Evolutionary conservation across 2,113 vertebrate species (phyloP).

Genomic region (Ptychochromis oligacanthus): DNA sequence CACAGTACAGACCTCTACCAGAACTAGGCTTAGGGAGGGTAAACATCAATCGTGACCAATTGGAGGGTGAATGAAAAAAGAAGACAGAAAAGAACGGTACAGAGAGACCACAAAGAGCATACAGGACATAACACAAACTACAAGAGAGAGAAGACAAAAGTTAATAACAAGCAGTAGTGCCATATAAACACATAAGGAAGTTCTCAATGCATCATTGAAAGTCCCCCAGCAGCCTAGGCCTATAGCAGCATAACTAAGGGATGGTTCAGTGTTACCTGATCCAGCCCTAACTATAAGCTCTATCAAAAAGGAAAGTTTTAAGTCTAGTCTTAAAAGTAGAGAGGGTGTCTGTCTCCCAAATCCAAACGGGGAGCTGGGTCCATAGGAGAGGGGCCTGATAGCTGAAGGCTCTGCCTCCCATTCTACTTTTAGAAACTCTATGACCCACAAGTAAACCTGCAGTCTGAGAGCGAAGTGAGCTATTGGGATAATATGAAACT

Average conservation of each 20-base stretch:
- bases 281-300: neutral
- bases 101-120: neutral
- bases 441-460: neutral
- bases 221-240: neutral
- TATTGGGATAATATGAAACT: rapidly evolving
- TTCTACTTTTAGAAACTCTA: neutral
- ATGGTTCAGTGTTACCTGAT: neutral
- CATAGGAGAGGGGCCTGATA: neutral
- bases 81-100: neutral
- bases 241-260: neutral
- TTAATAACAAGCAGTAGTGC: neutral
- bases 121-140: neutral
- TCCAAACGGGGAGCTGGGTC: neutral
- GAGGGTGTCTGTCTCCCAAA: neutral
- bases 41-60: neutral
- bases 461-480: neutral
- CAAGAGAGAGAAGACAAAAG: neutral
- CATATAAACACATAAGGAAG: neutral
- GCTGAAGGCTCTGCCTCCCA: neutral
- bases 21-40: neutral
- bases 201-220: neutral
- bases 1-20: neutral
- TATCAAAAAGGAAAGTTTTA: no score
- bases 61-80: neutral
- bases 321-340: neutral